These are phyloP conservation scores for Euplexia lucipara DNA, from an alignment of 2,888 invertebrate genomes.

Conservation along the genomic window DNA sequence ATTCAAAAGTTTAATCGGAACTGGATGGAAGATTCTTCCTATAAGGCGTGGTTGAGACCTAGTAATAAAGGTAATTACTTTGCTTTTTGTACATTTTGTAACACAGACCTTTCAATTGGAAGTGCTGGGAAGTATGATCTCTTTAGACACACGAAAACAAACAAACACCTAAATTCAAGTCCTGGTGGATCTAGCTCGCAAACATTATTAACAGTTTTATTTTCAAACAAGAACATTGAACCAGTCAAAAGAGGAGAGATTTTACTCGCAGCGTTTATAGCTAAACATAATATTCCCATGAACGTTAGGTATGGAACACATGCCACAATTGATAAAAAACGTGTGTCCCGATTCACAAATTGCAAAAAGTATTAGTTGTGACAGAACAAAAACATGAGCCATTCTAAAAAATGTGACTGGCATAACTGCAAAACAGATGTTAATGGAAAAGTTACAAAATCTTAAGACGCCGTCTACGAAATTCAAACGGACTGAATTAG, in stretches of 20 bases:
- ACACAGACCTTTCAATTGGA: no score
- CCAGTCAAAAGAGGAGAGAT: slow-evolving; percentile 20
- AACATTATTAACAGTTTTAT: slow-evolving; percentile 12
- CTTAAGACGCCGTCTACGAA: no score
- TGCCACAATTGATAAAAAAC: slow-evolving; percentile 18
- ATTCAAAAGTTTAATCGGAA: slow-evolving; percentile 4
- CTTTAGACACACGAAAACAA: not conserved
- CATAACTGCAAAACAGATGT: slow-evolving; percentile 33
- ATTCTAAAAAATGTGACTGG: slow-evolving; percentile 47
- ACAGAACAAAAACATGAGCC: slow-evolving; percentile 46
- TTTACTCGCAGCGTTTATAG: slow-evolving; percentile 21
- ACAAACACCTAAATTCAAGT: not conserved
- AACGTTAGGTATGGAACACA: slow-evolving; percentile 18
- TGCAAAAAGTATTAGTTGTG: slow-evolving; percentile 3
- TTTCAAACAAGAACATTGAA: not conserved
- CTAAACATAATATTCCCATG: slow-evolving; percentile 23
- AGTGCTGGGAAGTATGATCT: no score
- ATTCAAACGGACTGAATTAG: no score
- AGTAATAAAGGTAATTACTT: no score
- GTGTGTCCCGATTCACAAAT: slow-evolving; percentile 9
- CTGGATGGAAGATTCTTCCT: not conserved
- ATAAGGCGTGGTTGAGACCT: not conserved
- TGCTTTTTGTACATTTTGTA: no score
- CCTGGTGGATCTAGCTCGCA: slow-evolving; percentile 13
- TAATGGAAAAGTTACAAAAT: slow-evolving; percentile 26